Evolutionary conservation across 2,888 invertebrate genomes (phyloP), one percentile per base, ranked within the genome.

Genomic region (Pristionchus fissidentatus): DNA sequence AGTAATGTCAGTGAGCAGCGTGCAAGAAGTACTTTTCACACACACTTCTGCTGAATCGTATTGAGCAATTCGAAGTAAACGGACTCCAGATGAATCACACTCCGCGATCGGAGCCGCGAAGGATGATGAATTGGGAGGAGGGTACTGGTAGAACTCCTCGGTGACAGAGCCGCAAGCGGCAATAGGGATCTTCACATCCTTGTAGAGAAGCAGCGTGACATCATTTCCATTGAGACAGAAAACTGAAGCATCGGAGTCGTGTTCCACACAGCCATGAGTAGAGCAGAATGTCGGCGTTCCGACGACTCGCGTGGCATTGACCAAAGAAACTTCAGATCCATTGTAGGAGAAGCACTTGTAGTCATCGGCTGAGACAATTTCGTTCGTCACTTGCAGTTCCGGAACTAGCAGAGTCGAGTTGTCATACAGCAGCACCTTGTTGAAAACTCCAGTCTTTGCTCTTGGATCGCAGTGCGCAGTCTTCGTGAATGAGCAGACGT

Each of bases 401-500:
- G 43, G 75, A 41, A 75, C 41, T 4, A 77, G 3, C 29, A 77
- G 26, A 1, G 35, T 13, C 10, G 77, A 49, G 19, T 52, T n/a
- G 49, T 77, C 77, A n/a, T 49, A 49, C 32, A 77, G 35, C 49
- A 32, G 19, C 19, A 77, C 38, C 19, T 38, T 8, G 26, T 46
- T 49, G 77, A 77, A 77, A 49, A 77, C 19, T 32, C 77, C 77
- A 32, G 38, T 49, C 19, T 13, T 15, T 13, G 52, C 10, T 2
- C 38, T 26, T 22, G 29, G 49, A 38, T 77, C 77, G 52, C 77
- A 77, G n/a, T 77, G 77, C 7, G 35, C 19, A 4, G 29, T 32
- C 22, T n/a, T 22, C 46, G 46, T 35, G 77, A 77, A 77, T 46
- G 77, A 77, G 35, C 77, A 77, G 49, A 77, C 77, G 49, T 77